Percentiles rank a stretch among this genome's conserved stretches.
phyloP scores from a whole-genome alignment of 2,797 vertebrate genomes.

The Leucoraja ocellata region DNA sequence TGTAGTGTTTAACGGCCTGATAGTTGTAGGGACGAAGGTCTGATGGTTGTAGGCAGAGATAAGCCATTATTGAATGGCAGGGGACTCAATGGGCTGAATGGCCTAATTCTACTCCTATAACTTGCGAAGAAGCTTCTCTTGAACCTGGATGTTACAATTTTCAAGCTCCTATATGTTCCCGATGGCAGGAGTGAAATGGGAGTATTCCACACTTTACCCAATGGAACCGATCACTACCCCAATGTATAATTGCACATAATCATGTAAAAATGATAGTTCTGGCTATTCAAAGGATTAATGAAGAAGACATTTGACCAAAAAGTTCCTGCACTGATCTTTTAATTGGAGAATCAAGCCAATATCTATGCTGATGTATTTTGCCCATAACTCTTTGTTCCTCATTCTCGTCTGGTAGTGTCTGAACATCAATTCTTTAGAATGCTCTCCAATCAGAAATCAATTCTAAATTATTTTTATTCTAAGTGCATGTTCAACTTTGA shows the following conservation, averaged over 20 bases:
- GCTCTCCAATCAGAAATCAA: neutral
- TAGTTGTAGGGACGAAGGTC: too few species aligned
- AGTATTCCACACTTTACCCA: too few species aligned
- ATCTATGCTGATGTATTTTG: neutral
- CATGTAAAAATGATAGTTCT: neutral
- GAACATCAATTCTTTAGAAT: neutral
- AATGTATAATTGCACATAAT: neutral
- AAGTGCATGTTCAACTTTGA: neutral
- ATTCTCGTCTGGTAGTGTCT: neutral
- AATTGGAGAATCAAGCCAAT: neutral
- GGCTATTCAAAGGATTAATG: neutral
- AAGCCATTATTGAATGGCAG: too few species aligned
- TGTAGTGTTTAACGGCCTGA: too few species aligned
- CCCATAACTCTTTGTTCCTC: neutral
- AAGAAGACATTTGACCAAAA: neutral
- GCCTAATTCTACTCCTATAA: too few species aligned
- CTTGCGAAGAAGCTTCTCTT: too few species aligned
- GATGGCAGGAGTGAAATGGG: too few species aligned
- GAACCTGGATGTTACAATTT: too few species aligned
- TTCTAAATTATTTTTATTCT: neutral
- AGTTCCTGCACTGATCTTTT: neutral
- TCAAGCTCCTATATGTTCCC: too few species aligned
- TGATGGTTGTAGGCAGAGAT: too few species aligned
- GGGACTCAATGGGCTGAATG: too few species aligned
- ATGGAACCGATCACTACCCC: too few species aligned